Evolutionary conservation across 2,113 vertebrate genomes (phyloP).

Genomic region (Mystacornis crossleyi): DNA sequence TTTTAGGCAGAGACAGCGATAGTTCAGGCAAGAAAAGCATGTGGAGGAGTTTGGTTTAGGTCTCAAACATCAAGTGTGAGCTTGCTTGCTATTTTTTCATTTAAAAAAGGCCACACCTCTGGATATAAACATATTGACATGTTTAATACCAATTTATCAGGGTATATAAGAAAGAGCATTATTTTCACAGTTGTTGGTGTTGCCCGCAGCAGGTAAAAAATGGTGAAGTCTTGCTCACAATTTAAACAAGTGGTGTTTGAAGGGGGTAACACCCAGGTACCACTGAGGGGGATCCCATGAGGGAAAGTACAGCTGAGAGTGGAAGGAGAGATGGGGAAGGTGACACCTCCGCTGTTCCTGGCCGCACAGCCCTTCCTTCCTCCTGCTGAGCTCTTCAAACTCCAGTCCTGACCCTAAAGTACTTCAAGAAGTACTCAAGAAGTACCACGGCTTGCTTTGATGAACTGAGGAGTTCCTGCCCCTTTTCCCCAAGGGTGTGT

Average conservation of each 20-base stretch:
- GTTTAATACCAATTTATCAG: neutral
- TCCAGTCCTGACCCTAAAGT: neutral
- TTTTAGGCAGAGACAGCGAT: neutral
- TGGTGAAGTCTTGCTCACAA: neutral
- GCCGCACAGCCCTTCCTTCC: neutral
- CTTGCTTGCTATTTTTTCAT: neutral
- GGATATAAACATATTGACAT: neutral
- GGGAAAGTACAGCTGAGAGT: neutral
- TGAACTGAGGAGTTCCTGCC: neutral
- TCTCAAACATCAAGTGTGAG: neutral
- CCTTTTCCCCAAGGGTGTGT: neutral
- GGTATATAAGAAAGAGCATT: neutral
- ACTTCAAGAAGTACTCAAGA: neutral
- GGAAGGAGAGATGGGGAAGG: neutral
- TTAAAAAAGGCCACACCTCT: neutral
- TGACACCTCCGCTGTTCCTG: accelerated
- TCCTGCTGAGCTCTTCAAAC: neutral
- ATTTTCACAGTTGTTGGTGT: neutral
- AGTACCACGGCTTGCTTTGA: accelerated
- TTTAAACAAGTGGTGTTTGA: neutral
- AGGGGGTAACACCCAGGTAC: neutral
- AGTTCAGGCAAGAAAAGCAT: neutral
- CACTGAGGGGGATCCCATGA: neutral
- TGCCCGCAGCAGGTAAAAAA: neutral
- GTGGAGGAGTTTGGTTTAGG: neutral